phyloP scores from a whole-genome alignment of 2,113 vertebrate species.

The Lepisosteus osseus region DNA sequence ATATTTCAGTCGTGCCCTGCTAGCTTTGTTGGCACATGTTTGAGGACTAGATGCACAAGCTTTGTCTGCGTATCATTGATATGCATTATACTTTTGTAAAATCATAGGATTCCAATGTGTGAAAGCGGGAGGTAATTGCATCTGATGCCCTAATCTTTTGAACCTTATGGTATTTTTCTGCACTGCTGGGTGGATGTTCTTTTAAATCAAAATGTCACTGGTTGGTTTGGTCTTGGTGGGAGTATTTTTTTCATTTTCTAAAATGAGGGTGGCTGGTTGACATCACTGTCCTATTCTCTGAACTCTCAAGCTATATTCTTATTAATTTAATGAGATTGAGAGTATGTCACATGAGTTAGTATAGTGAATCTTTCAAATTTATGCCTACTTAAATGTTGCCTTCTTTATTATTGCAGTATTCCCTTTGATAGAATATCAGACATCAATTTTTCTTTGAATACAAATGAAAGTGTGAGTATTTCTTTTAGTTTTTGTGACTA shows the following conservation, averaged over 20 bases:
- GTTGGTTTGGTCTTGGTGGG: not conserved
- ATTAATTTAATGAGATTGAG: too few species aligned
- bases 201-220: not conserved
- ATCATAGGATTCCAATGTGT: not conserved
- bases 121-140: not conserved
- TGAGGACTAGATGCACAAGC: not conserved
- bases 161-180: not conserved
- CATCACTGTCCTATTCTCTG: not conserved
- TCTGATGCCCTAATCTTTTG: not conserved
- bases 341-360: too few species aligned
- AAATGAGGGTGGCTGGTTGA: conserved; percentile 14
- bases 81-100: too few species aligned
- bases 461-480: conserved; percentile 97
- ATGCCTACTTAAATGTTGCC: conserved; percentile 50
- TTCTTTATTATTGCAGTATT: conserved; percentile 81
- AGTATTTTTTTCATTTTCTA: not conserved
- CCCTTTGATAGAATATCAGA: conserved; percentile 98
- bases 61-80: too few species aligned
- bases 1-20: too few species aligned
- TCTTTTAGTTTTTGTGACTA: conserved; percentile 4
- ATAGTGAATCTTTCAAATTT: not conserved
- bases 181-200: conserved; percentile 25
- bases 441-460: conserved; percentile 98
- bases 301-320: too few species aligned
- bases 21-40: too few species aligned